These are phyloP conservation scores for Perca flavescens DNA, from an alignment of 2,113 vertebrate genomes.

Conservation along the genomic window DNA sequence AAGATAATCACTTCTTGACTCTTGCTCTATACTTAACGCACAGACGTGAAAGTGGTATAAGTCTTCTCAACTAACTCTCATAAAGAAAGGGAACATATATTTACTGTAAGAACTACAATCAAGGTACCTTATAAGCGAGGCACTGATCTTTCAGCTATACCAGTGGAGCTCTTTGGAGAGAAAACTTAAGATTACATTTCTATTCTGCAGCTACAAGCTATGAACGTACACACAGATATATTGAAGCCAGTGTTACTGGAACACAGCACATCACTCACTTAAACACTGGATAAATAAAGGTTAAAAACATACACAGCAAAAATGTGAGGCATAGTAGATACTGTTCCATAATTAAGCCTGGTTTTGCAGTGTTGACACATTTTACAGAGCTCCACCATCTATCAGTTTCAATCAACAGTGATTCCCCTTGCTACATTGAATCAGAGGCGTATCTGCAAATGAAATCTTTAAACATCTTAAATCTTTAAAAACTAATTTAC, in stretches of 20 bases:
- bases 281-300: conserved; percentile 5
- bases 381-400: conserved; percentile 64
- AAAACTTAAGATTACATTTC: background rate
- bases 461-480: conserved; percentile 85
- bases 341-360: conserved; percentile 46
- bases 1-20: background rate
- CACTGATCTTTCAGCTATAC: background rate
- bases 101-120: background rate
- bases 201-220: background rate
- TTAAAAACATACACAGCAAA: conserved; percentile 14
- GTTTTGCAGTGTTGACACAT: conserved; percentile 63
- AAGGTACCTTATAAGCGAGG: background rate
- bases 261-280: background rate
- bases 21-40: background rate
- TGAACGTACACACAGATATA: background rate
- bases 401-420: conserved; percentile 76
- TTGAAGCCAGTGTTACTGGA: conserved; percentile 2
- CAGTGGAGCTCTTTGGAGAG: background rate
- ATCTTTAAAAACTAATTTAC: conserved; percentile 92
- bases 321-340: conserved; percentile 14
- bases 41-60: background rate
- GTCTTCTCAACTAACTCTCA: background rate
- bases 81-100: background rate
- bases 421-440: conserved; percentile 73
- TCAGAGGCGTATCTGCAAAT: conserved; percentile 81